Evolutionary conservation across 2,797 vertebrate species (phyloP), one percentile per base, ranked within the genome.

Genomic region (Smutsia temminckii): DNA sequence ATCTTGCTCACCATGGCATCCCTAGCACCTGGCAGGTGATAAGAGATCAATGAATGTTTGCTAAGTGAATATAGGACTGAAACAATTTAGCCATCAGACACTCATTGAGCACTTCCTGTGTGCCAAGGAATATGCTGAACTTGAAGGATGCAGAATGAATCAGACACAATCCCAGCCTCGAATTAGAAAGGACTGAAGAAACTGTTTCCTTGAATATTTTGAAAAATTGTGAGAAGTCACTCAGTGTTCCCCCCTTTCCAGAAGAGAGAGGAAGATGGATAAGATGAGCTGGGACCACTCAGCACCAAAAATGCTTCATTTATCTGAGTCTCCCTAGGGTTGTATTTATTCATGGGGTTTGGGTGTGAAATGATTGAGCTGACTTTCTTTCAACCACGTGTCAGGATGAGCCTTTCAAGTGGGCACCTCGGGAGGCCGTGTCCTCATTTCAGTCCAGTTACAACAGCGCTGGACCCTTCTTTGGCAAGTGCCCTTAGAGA

Each of bases 361-460:
- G 78, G 32, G 23, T 71, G 4, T 6, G 63, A 91, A 72, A 49
- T 49, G 69, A 51, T 0, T 25, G 74, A 27, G 11, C 59, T 66
- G 84, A 9, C 40, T 89, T 68, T 68, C 80, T 91, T 68, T 84
- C 59, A 59, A 2, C 34, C 29, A 1, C 46, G 21, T 23, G 34
- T 69, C 27, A 29, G 85, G 79, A 61, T 7, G 69, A 85, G 89
- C 49, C 77, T 89, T 89, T 89, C 89, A 81, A 91, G 95, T 59
- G 61, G 95, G 46, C 90, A 66, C 93, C 92, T 95, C 5, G 2
- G 90, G 93, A 93, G 92, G 95, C 89, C 1, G 16, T 23, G 81
- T 77, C 95, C 96, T 95, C 69, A 40, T 91, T 95, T 92, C 75
- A 68, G 85, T 91, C n/a, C n/a, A 10, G 87, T 94, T 74, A 84